These are phyloP conservation scores for Cirrhinus mrigala DNA, from an alignment of 2,797 vertebrate species.

Conservation along the genomic window DNA sequence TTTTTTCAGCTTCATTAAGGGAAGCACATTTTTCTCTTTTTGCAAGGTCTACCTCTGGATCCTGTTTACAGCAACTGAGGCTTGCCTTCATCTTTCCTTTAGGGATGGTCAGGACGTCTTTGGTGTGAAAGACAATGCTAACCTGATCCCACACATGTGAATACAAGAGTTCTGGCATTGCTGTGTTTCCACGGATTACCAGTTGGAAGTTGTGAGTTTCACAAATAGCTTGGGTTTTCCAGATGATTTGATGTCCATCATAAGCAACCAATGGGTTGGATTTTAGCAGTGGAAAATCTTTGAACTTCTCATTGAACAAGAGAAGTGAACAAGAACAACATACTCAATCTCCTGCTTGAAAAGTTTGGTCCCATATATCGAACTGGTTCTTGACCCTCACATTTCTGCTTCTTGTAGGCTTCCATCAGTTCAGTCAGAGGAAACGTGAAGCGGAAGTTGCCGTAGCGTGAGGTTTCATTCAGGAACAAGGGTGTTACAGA, in stretches of 20 bases:
- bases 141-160: constrained; percentile 52
- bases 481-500: too few relatives aligned
- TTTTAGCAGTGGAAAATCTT: not conserved
- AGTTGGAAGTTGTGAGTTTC: not conserved
- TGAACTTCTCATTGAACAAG: not conserved
- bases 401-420: too few relatives aligned
- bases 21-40: too few relatives aligned
- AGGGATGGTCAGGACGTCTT: not conserved
- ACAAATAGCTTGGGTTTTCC: constrained; percentile 59
- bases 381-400: constrained; percentile 24
- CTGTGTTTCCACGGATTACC: accelerated
- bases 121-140: constrained; percentile 44
- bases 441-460: too few relatives aligned
- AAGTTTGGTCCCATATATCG: constrained; percentile 12
- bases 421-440: too few relatives aligned
- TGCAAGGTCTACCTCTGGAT: too few relatives aligned
- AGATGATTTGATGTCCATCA: constrained; percentile 39
- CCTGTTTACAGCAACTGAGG: too few relatives aligned
- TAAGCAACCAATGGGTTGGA: not conserved
- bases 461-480: too few relatives aligned
- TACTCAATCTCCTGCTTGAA: constrained; percentile 56
- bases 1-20: too few relatives aligned
- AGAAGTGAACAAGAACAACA: constrained; percentile 56
- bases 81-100: not conserved
- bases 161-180: accelerated